Base-by-base conservation (phyloP, 2,113 vertebrate genomes). In the Conger conger region DNA sequence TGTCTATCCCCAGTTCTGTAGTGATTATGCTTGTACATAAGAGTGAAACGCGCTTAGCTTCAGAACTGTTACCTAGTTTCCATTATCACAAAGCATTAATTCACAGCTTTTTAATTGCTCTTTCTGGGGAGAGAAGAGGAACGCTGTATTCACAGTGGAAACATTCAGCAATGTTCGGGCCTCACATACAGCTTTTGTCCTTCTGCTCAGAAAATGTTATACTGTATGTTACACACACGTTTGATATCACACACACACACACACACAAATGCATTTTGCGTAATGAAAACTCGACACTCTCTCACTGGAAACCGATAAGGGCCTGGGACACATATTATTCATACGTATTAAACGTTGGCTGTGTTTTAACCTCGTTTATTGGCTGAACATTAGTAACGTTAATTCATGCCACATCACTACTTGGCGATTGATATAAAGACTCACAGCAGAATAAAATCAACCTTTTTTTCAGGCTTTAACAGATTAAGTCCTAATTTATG, bases 51-150 rank as follows among this genome's bases (percentile, higher is more conserved):
- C n/a, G 68, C n/a, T 33, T 9, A 33, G n/a, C 68, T 30, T 13
- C 27, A 73, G 68, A 73, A n/a, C 68, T 73, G 68, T 33, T 73
- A 73, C 68, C 68, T 33, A 30, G 68, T 73, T 73, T 73, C 68
- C 68, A 73, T 73, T 33, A 73, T 73, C 68, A 33, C 68, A 73
- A 73, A 73, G 68, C 68, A 73, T 73, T 73, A 73, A 73, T 73
- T 73, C 68, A 30, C 68, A 73, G 68, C 68, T 73, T 73, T 73
- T 73, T 73, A 73, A 73, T 73, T 73, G 68, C n/a, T 73, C 27
- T 73, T 73, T 73, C 68, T 30, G 68, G 68, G 27, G 68, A 33
- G 27, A 73, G 68, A 33, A 73, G 33, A 73, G 27, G 15, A 9
- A 30, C 4, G 13, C 27, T 73, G n/a, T 6, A 1, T 73, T 30